phyloP scores from a whole-genome alignment of 1,140 invertebrate species.

The Hylaeus anthracinus region DNA sequence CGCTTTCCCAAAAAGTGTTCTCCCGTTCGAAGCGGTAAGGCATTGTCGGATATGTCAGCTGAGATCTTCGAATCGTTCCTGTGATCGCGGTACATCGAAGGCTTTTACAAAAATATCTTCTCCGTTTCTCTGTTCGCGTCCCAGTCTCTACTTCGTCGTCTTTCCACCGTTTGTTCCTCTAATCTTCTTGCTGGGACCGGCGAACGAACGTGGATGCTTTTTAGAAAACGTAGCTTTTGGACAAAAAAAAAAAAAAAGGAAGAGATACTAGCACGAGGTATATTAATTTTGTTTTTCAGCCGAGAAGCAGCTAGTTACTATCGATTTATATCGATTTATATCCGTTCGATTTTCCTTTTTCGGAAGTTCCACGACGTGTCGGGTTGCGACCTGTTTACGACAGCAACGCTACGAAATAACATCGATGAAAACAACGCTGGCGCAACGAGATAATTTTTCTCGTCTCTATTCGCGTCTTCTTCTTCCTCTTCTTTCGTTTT shows the following conservation, averaged over 20 bases:
- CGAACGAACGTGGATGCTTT: slow-evolving; percentile 21
- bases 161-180: neutral
- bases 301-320: slow-evolving; percentile 18
- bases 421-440: slow-evolving; percentile 40
- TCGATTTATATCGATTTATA: neutral
- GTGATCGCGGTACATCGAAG: slow-evolving; percentile 76
- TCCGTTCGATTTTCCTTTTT: neutral
- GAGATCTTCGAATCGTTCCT: slow-evolving; percentile 73
- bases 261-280: slow-evolving; percentile 38
- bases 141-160: neutral
- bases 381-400: too few relatives aligned
- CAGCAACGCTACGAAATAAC: slow-evolving; percentile 31
- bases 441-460: slow-evolving; percentile 28
- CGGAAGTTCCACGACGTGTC: neutral
- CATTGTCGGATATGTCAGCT: slow-evolving; percentile 81
- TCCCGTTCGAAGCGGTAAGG: slow-evolving; percentile 77
- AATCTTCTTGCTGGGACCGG: slow-evolving; percentile 35
- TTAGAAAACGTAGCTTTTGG: slow-evolving; percentile 29
- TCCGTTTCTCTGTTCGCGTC: slow-evolving; percentile 44
- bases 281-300: slow-evolving; percentile 8
- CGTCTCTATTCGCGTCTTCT: neutral
- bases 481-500: neutral
- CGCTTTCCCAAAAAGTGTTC: slow-evolving; percentile 9
- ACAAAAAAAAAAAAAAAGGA: neutral
- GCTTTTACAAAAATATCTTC: slow-evolving; percentile 79